Conservation (phyloP, 2,888 invertebrate genomes). For the Eupithecia centaureata region DNA sequence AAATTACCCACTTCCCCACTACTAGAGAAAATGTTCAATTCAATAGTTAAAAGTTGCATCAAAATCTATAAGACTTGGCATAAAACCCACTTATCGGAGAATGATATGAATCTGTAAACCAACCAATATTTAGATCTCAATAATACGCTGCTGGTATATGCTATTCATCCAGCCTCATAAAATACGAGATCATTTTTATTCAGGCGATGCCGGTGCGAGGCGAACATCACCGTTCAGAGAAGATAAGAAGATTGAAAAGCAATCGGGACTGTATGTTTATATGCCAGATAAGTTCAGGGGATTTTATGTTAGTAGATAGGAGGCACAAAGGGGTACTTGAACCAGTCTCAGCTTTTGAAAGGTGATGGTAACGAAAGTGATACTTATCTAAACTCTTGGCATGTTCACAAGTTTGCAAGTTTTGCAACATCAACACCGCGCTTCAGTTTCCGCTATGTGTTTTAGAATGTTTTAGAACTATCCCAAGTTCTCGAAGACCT, state of each 20-base stretch:
- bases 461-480: background rate
- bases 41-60: background rate
- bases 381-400: conserved; percentile 26
- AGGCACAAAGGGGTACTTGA: conserved; percentile 8
- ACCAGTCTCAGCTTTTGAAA: conserved; percentile 31
- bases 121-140: conserved; percentile 27
- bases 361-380: conserved; percentile 31
- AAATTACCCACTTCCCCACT: background rate
- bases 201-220: conserved; percentile 23
- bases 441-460: background rate
- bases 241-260: conserved; percentile 35
- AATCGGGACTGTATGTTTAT: conserved; percentile 30
- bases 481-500: background rate
- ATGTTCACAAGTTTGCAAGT: conserved; percentile 1
- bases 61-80: conserved; percentile 11
- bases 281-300: conserved; percentile 36
- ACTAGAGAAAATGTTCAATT: background rate
- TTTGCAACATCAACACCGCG: background rate
- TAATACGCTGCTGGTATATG: conserved; percentile 23
- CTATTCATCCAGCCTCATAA: conserved; percentile 29
- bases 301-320: conserved; percentile 31
- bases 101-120: conserved; percentile 15
- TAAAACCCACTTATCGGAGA: conserved; percentile 6
- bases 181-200: conserved; percentile 31
- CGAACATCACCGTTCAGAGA: conserved; percentile 30